Evolutionary conservation across 2,888 invertebrate genomes (phyloP).

Genomic region (Cotesia congregata): DNA sequence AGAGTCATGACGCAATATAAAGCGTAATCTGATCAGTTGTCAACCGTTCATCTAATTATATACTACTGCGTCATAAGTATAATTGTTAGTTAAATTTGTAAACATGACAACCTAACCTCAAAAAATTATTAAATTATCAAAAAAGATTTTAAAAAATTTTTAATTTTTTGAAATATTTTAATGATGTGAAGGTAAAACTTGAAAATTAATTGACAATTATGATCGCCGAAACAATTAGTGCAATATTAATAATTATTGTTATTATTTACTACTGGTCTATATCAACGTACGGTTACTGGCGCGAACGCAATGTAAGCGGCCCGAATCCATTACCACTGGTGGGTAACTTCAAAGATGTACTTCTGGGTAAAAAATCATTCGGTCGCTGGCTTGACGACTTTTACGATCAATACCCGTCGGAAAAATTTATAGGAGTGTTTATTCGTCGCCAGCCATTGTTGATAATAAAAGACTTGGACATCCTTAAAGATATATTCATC

Average conservation of each 20-base stretch:
- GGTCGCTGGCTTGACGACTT: constrained; percentile 61
- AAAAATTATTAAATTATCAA: no score
- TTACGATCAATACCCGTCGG: constrained; percentile 46
- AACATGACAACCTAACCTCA: no score
- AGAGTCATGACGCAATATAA: no score
- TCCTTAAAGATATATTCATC: constrained; percentile 54
- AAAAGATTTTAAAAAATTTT: no score
- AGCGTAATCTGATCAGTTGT: no score
- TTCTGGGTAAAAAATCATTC: constrained; percentile 59
- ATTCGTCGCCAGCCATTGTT: constrained; percentile 48
- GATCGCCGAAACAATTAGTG: no score
- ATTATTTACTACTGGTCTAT: constrained; percentile 61
- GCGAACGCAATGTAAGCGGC: constrained; percentile 64
- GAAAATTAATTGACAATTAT: no score
- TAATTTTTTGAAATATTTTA: no score
- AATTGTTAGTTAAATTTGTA: no score
- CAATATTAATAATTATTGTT: neutral
- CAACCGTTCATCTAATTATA: no score
- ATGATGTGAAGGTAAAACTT: no score
- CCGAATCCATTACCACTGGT: constrained; percentile 66
- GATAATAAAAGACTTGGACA: constrained; percentile 52
- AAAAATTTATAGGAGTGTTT: constrained; percentile 53
- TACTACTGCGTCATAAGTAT: no score
- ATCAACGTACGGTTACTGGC: constrained; percentile 69
- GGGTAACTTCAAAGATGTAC: constrained; percentile 68